Percentiles rank a stretch among this genome's conserved stretches.
Evolutionary conservation across 2,888 invertebrate species (phyloP).

Genomic region (Diplazon laetatorius): DNA sequence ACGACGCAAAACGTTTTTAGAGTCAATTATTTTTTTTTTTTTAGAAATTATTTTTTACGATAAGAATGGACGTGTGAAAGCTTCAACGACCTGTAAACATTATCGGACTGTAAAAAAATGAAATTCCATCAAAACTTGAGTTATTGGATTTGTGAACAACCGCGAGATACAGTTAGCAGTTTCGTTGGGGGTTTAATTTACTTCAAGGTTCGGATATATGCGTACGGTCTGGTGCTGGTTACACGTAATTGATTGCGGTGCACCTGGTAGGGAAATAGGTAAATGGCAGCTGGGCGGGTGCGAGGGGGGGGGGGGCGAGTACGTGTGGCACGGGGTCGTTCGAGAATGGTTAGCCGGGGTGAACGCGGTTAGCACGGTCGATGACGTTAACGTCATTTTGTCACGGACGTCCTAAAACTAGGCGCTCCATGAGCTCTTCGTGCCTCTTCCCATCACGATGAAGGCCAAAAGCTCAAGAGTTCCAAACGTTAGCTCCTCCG

Average conservation of each 20-base stretch:
- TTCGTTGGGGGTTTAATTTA: conserved; percentile 24
- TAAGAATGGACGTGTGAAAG: too few species aligned
- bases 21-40: too few species aligned
- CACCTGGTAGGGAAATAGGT: conserved; percentile 38
- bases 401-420: conserved; percentile 44
- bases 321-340: conserved; percentile 17
- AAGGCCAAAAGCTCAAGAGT: conserved; percentile 19
- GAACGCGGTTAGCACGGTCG: conserved; percentile 43
- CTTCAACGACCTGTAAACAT: too few species aligned
- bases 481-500: background rate
- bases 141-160: too few species aligned
- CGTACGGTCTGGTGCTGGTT: background rate
- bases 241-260: conserved; percentile 46
- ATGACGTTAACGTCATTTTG: conserved; percentile 48
- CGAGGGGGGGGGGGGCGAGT: conserved; percentile 24
- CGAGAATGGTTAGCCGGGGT: conserved; percentile 29
- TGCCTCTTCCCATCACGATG: conserved; percentile 11
- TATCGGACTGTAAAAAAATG: too few species aligned
- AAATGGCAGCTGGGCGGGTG: too few species aligned
- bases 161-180: background rate
- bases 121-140: background rate
- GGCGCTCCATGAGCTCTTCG: conserved; percentile 11
- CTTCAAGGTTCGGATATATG: conserved; percentile 30
- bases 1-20: too few species aligned
- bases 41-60: too few species aligned